phyloP scores from a whole-genome alignment of 2,113 vertebrate genomes.

The Apodemus sylvaticus region DNA sequence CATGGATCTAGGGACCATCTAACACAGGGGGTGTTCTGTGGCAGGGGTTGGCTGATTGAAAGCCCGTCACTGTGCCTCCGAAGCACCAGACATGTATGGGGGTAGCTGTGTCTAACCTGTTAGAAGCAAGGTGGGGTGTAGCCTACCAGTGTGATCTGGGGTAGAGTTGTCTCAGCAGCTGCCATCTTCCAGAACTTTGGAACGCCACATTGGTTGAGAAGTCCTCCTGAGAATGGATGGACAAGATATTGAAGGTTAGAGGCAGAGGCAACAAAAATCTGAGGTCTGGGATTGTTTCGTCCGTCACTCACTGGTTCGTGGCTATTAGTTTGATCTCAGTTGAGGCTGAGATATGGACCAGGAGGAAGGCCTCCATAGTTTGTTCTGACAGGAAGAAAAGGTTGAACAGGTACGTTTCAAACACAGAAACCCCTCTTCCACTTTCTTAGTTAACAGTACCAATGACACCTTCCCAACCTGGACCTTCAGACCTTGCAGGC shows the following conservation, averaged over 20 bases:
- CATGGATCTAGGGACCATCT: accelerated
- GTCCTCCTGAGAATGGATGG: slow-evolving; percentile 49
- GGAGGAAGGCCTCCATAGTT: background rate
- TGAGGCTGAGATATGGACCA: background rate
- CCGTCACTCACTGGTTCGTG: background rate
- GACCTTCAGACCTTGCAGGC: background rate
- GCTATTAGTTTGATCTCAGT: background rate
- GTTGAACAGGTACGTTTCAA: background rate
- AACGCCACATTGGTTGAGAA: background rate
- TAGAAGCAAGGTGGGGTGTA: background rate
- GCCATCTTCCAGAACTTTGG: background rate
- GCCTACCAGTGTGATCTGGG: background rate
- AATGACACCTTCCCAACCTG: background rate
- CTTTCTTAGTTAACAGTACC: background rate
- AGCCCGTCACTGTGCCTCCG: background rate
- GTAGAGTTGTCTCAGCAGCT: accelerated
- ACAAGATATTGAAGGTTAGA: slow-evolving; percentile 41
- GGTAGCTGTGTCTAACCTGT: accelerated
- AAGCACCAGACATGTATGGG: accelerated
- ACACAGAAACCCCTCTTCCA: slow-evolving; percentile 24
- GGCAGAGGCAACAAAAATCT: accelerated
- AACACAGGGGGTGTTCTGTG: accelerated
- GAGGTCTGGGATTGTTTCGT: background rate
- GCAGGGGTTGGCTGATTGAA: accelerated
- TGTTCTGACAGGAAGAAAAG: slow-evolving; percentile 19